Conservation (phyloP, 2,113 vertebrate genomes). For the Malurus alboscapulatus region DNA sequence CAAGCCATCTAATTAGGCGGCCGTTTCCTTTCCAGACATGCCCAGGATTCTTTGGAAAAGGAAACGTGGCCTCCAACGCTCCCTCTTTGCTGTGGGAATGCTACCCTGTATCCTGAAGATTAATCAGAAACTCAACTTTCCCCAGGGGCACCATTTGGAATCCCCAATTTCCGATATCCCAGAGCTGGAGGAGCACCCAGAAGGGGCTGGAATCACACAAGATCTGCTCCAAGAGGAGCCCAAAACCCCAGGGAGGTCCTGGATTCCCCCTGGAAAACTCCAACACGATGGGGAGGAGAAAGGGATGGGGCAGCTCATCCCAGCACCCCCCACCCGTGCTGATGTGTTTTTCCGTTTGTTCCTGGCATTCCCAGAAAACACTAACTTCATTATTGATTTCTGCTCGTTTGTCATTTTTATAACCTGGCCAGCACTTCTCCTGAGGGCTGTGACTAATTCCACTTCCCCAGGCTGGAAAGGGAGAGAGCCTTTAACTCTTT, state of each 20-base stretch:
- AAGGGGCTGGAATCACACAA: accelerated
- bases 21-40: slow-evolving; percentile 29
- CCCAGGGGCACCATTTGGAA: background rate
- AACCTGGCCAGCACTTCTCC: slow-evolving; percentile 47
- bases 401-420: slow-evolving; percentile 60
- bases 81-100: background rate
- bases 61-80: background rate
- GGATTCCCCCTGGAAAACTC: background rate
- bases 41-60: slow-evolving; percentile 16
- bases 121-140: background rate
- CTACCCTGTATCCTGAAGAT: background rate
- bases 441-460: slow-evolving; percentile 59
- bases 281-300: accelerated
- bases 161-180: background rate
- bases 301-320: background rate
- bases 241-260: background rate
- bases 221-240: background rate
- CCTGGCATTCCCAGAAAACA: slow-evolving; percentile 51
- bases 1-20: slow-evolving; percentile 17
- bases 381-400: slow-evolving; percentile 41
- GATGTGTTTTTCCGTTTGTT: background rate
- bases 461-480: slow-evolving; percentile 27
- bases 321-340: background rate
- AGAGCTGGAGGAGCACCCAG: background rate
- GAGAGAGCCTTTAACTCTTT: slow-evolving; percentile 14